Evolutionary conservation across 2,888 invertebrate species (phyloP).

Genomic region (Petrolisthes cinctipes): DNA sequence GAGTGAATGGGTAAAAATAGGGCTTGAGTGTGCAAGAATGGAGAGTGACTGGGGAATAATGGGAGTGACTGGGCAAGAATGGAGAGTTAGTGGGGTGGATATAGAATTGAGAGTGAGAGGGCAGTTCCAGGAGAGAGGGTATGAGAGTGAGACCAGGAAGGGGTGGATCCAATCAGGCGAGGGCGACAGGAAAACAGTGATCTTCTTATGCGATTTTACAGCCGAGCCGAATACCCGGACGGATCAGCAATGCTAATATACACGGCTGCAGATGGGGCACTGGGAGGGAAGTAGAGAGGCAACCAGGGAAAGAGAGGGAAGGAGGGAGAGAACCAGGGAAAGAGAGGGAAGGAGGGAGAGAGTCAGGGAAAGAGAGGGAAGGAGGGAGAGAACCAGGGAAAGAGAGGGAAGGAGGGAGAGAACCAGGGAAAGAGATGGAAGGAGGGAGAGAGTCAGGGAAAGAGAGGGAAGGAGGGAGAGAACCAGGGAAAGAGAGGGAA

Average conservation of each 20-base stretch:
- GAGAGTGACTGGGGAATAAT: not conserved
- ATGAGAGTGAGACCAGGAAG: conserved; percentile 18
- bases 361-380: not conserved
- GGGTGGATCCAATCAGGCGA: not conserved
- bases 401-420: not conserved
- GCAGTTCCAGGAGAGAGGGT: conserved; percentile 1
- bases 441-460: not conserved
- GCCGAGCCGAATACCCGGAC: not conserved
- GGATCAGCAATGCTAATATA: not conserved
- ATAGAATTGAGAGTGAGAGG: not conserved
- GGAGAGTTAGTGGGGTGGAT: not conserved
- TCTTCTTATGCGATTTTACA: not conserved
- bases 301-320: not conserved
- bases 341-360: not conserved
- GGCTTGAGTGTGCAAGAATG: not conserved
- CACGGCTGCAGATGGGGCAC: not conserved
- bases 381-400: not conserved
- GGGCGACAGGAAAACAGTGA: not conserved
- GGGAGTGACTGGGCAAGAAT: not conserved
- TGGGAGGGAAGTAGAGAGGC: no score
- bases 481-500: not conserved
- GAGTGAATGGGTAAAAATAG: not conserved
- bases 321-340: not conserved
- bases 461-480: not conserved
- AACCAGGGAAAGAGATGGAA: not conserved